Evolutionary conservation across 2,888 invertebrate genomes (phyloP).

Genomic region (Sericinus montela): DNA sequence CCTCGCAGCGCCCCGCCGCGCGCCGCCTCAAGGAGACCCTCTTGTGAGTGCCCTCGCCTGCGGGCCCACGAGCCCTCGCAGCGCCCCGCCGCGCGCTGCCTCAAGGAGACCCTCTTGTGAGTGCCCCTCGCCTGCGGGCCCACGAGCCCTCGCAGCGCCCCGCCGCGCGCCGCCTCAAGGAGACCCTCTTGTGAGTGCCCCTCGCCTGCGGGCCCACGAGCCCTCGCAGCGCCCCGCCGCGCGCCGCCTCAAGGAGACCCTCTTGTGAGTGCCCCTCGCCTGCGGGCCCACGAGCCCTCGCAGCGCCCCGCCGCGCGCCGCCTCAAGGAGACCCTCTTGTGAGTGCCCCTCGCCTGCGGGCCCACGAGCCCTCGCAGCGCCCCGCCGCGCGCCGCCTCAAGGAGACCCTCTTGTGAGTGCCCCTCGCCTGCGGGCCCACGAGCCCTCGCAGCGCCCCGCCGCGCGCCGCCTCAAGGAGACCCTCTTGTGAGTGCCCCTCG

Average conservation of each 20-base stretch:
- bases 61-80: too few species aligned
- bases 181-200: conserved; percentile 74
- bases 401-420: conserved; percentile 86
- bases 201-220: conserved; percentile 97
- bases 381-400: conserved; percentile 95
- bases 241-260: conserved; percentile 91
- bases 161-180: conserved; percentile 68
- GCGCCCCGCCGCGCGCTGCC: too few species aligned
- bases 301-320: conserved; percentile 94
- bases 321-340: conserved; percentile 93
- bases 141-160: conserved; percentile 90
- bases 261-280: conserved; percentile 78
- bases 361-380: conserved; percentile 95
- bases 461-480: conserved; percentile 95
- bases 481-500: conserved; percentile 84
- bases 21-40: conserved; percentile 70
- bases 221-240: conserved; percentile 95
- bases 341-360: conserved; percentile 89
- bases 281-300: conserved; percentile 89
- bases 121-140: conserved; percentile 95
- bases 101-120: too few species aligned
- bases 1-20: conserved; percentile 85
- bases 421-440: conserved; percentile 79
- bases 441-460: conserved; percentile 94
- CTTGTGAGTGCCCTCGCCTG: conserved; percentile 29